Evolutionary conservation across 2,888 invertebrate genomes (phyloP), one percentile per base, ranked within the genome.

Genomic region (Protonemura montana): DNA sequence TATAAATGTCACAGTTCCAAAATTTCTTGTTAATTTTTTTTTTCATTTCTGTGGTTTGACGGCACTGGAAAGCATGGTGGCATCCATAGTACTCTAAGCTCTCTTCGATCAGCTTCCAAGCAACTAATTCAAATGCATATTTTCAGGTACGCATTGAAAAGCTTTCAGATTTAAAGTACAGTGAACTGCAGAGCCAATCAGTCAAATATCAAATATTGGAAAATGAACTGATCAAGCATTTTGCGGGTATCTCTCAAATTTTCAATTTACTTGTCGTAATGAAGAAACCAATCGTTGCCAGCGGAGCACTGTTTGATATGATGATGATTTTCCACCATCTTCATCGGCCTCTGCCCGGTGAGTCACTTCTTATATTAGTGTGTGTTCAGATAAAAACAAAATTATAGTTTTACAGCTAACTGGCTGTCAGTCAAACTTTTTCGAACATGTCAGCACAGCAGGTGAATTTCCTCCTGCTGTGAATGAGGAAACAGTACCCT

Each of bases 241-340:
- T 28, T n/a, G 16, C 30, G 6, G 81, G 81, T 30, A 10, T 81
- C 2, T 81, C 81, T 28, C 81, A 30, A 28, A 29, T 81, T 21
- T 81, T 81, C 81, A 81, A 81, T 16, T 30, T 81, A 5, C n/a
- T 81, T 1, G 13, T 30, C 0, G 7, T 21, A 0, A 29, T 30
- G 30, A 81, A 81, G 30, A n/a, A 29, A 10, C 81, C 81, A 10
- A 30, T 81, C 30, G 21, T 81, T 16, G 29, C 30, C 2, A 30
- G 29, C n/a, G 30, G 30, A 27, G 28, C 30, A 0, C n/a, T 81
- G 81, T 28, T 81, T n/a, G 81, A 81, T n/a, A 26, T 81, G n/a
- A 81, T 81, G 81, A 28, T 81, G n/a, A 29, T 81, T 29, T 81
- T 6, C n/a, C 81, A 81, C 6, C 29, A 81, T 10, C n/a, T 81